These are phyloP conservation scores for Ophioninae sp. DNA, from an alignment of 2,888 invertebrate genomes.

Conservation along the genomic window DNA sequence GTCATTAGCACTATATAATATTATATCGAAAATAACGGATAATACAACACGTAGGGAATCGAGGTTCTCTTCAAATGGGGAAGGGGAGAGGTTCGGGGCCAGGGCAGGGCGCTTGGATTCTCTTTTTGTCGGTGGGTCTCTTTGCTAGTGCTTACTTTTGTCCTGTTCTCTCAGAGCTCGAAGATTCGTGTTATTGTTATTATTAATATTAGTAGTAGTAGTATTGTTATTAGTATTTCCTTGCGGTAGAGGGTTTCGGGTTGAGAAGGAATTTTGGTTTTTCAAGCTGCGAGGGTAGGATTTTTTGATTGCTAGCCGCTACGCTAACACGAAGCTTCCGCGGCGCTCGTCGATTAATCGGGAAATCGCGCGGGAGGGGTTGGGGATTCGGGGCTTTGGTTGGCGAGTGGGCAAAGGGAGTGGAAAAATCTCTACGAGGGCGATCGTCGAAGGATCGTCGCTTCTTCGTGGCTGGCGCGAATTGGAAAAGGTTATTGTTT, in stretches of 20 bases:
- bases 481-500: neutral
- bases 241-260: conserved; percentile 43
- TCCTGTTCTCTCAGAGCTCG: conserved; percentile 56
- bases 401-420: no score
- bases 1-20: conserved; percentile 80
- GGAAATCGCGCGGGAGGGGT: conserved; percentile 6
- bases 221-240: conserved; percentile 34
- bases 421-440: conserved; percentile 17
- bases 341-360: neutral
- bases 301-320: conserved; percentile 72
- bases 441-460: conserved; percentile 19
- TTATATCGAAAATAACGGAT: conserved; percentile 82
- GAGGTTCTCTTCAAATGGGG: conserved; percentile 65
- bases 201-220: conserved; percentile 29
- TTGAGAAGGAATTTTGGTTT: conserved; percentile 42
- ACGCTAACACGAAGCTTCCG: conserved; percentile 56
- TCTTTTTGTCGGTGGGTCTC: conserved; percentile 46
- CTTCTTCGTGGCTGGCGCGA: conserved; percentile 7
- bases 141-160: conserved; percentile 34
- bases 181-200: conserved; percentile 48
- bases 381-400: neutral
- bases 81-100: no score
- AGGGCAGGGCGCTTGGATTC: conserved; percentile 22
- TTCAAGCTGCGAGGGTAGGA: conserved; percentile 46
- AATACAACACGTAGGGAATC: conserved; percentile 81